Conservation (phyloP, 2,888 invertebrate species). For the Eupeodes latifasciatus region DNA sequence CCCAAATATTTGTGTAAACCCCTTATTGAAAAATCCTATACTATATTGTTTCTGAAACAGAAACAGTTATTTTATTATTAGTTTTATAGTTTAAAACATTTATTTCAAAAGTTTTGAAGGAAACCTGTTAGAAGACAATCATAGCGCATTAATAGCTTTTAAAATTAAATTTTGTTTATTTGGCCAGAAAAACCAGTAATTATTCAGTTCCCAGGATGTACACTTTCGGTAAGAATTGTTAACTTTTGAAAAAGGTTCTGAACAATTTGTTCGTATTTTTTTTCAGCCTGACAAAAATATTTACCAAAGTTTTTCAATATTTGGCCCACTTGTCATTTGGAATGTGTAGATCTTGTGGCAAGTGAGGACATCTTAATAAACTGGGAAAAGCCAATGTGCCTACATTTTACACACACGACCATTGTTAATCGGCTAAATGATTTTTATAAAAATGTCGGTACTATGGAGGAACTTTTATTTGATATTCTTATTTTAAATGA, state of each 20-base stretch:
- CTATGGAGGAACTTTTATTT: neutral
- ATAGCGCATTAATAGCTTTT: too few relatives aligned
- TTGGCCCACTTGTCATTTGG: neutral
- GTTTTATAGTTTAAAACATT: too few relatives aligned
- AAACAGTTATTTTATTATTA: too few relatives aligned
- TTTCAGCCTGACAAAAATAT: conserved; percentile 1
- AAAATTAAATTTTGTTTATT: too few relatives aligned
- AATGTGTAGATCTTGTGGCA: neutral
- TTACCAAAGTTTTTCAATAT: conserved; percentile 5
- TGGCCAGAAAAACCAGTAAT: neutral
- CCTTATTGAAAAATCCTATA: too few relatives aligned
- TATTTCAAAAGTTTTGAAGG: too few relatives aligned
- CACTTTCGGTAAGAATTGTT: neutral
- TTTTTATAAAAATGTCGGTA: neutral
- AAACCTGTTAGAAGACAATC: too few relatives aligned
- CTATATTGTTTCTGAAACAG: too few relatives aligned
- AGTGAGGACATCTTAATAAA: too few relatives aligned
- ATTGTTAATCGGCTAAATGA: neutral
- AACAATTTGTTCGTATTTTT: neutral
- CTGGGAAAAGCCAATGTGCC: neutral
- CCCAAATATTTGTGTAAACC: too few relatives aligned
- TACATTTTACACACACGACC: neutral
- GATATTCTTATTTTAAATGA: conserved; percentile 2
- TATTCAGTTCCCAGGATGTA: conserved; percentile 1
- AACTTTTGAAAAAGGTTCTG: neutral